Conservation (phyloP, 2,888 invertebrate species). For the Hirtodrosophila confusa region DNA sequence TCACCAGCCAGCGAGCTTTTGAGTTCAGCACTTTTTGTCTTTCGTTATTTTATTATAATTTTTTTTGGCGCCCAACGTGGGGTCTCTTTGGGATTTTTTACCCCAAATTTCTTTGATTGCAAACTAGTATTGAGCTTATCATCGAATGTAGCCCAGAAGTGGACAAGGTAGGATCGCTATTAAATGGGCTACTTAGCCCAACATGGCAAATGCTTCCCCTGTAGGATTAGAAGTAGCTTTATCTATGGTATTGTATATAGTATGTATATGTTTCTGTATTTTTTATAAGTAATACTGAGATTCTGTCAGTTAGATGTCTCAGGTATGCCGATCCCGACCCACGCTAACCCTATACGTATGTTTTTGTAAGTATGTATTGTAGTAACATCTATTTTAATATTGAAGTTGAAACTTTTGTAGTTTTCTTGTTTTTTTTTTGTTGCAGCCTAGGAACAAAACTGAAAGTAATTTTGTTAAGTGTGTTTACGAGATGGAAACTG, state of each 20-base stretch:
- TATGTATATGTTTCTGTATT: conserved; percentile 25
- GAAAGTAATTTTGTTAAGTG: conserved; percentile 47
- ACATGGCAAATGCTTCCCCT: conserved; percentile 61
- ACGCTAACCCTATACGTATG: conserved; percentile 27
- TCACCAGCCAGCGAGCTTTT: no score
- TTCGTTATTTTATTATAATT: conserved; percentile 9
- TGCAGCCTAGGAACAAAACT: conserved; percentile 9
- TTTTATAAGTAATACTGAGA: conserved; percentile 72
- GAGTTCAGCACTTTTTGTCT: conserved; percentile 5
- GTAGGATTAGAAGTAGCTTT: conserved; percentile 7
- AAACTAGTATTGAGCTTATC: conserved; percentile 3
- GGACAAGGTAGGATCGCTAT: conserved; percentile 22
- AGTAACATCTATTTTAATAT: conserved; percentile 48
- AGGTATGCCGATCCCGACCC: conserved; percentile 45
- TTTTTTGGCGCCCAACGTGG: conserved; percentile 19
- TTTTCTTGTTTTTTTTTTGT: no score
- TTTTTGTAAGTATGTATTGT: conserved; percentile 21
- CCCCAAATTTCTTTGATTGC: no score
- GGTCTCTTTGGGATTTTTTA: neutral
- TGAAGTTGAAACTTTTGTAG: conserved; percentile 47
- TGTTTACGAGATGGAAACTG: conserved; percentile 10
- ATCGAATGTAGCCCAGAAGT: neutral
- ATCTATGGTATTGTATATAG: conserved; percentile 25
- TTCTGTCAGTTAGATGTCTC: conserved; percentile 71
- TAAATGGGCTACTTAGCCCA: conserved; percentile 7